Percentiles rank a stretch among this genome's conserved stretches.
Conservation (phyloP, 2,113 vertebrate genomes). For the Helogale parvula region DNA sequence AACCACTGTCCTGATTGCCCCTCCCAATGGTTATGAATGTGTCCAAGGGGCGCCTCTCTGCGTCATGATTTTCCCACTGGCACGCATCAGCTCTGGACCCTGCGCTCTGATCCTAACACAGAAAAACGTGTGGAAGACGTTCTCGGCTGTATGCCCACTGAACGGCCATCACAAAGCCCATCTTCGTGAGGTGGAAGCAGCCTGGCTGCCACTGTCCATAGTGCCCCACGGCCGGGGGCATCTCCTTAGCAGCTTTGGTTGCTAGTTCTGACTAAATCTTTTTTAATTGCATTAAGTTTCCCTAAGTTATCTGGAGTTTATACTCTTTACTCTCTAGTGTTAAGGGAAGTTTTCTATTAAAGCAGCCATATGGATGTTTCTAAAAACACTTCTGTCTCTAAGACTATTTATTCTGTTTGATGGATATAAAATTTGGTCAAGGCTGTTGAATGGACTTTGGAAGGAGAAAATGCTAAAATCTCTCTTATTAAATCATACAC, state of each 20-base stretch:
- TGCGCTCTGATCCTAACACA: slow-evolving; percentile 94
- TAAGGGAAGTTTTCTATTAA: background rate
- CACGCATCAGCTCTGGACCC: slow-evolving; percentile 96
- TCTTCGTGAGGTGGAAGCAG: background rate
- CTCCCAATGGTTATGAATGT: slow-evolving; percentile 99
- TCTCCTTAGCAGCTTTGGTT: background rate
- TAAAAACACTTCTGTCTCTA: background rate
- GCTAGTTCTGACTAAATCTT: background rate
- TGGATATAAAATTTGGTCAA: background rate
- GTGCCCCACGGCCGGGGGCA: background rate
- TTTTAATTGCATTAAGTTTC: background rate
- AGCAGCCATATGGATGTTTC: background rate
- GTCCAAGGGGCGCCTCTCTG: slow-evolving; percentile 96
- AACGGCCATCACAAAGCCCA: background rate
- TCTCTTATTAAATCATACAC: background rate
- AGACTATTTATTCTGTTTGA: background rate
- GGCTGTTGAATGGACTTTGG: background rate
- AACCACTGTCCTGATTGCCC: slow-evolving; percentile 84
- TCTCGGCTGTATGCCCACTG: background rate
- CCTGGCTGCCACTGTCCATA: background rate
- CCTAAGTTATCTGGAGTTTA: background rate
- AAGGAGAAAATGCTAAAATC: background rate
- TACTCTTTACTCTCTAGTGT: background rate
- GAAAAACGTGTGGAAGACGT: background rate
- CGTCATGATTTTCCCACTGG: slow-evolving; percentile 98